Evolutionary conservation across 2,113 vertebrate species (phyloP).

Genomic region (Ophthalmolycus amberensis): DNA sequence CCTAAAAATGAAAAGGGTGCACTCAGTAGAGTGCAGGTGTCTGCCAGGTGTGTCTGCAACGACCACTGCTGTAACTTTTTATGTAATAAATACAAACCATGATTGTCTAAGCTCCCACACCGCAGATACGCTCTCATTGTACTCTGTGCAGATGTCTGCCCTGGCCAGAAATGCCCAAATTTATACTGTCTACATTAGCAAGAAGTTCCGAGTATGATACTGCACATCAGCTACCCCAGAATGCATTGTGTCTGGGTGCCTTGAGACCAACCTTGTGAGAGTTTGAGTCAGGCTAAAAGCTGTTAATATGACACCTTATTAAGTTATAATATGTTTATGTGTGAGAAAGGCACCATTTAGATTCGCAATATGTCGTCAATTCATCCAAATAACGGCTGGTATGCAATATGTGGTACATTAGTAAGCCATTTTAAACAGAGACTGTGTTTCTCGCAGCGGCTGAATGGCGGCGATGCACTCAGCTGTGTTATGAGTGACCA

Average conservation of each 20-base stretch:
- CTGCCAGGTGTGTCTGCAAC: neutral
- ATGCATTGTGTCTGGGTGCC: neutral
- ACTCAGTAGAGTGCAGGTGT: neutral
- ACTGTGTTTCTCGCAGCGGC: neutral
- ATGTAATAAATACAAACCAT: neutral
- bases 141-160: no score
- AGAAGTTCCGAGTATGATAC: neutral
- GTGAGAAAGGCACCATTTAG: neutral
- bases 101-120: no score
- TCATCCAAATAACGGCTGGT: neutral
- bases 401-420: neutral
- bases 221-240: neutral
- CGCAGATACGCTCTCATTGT: no score
- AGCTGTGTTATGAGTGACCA: neutral
- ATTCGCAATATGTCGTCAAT: neutral
- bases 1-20: neutral
- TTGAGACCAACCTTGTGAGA: neutral
- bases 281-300: neutral
- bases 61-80: neutral
- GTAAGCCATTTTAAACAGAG: neutral
- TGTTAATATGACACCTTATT: neutral
- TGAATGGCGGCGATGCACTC: neutral
- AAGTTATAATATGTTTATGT: neutral
- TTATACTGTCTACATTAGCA: neutral
- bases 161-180: neutral